phyloP scores from a whole-genome alignment of 2,797 vertebrate genomes.

The Coccyzus lansbergi region DNA sequence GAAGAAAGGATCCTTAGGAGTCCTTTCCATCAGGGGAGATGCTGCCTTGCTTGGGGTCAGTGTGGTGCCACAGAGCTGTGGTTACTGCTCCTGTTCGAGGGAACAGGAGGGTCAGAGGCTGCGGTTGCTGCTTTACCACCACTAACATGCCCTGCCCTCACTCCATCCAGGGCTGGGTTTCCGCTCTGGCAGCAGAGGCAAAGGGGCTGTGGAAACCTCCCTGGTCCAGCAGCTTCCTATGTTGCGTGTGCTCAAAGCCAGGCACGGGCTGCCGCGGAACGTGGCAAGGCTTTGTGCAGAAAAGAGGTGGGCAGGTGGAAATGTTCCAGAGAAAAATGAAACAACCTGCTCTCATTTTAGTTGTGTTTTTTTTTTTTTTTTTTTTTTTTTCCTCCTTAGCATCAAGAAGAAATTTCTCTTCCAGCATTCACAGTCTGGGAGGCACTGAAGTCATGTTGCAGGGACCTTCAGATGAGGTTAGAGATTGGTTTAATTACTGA shows the following conservation, averaged over 20 bases:
- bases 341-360: not conserved
- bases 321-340: conserved; percentile 36
- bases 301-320: conserved; percentile 25
- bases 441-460: not conserved
- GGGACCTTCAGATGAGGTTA: not conserved
- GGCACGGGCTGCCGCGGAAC: not conserved
- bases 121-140: not conserved
- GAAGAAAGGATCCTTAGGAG: not conserved
- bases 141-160: not conserved
- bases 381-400: not conserved
- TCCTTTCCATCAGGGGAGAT: not conserved
- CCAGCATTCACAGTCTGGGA: not conserved
- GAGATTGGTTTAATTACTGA: not conserved
- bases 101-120: not conserved
- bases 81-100: not conserved
- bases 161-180: not conserved
- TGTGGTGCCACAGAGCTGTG: not conserved
- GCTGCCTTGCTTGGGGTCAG: not conserved
- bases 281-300: not conserved
- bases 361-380: too few relatives aligned
- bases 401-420: not conserved
- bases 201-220: not conserved
- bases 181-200: not conserved
- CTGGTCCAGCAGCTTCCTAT: not conserved
- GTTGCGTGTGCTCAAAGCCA: not conserved